Evolutionary conservation across 2,113 vertebrate species (phyloP), one percentile per base, ranked within the genome.

Genomic region (Engystomops pustulosus): DNA sequence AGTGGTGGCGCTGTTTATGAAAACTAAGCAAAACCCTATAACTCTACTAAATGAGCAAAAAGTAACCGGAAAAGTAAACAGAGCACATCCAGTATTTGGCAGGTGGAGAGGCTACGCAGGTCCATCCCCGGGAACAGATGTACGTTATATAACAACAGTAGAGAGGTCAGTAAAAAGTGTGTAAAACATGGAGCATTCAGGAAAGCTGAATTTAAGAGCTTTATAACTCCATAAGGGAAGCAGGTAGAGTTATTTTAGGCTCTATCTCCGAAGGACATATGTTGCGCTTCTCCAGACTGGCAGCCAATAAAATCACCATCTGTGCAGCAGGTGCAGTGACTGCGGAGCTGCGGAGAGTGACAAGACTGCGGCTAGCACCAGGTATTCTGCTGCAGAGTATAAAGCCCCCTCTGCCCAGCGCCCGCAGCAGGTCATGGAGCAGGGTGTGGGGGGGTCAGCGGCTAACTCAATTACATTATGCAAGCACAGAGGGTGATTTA

Each of bases 221-320:
- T 55, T 60, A 41, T 38, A 60, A 41, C 53, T 58, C 75, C 75
- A 78, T 41, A 38, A 58, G 53, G 75, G 53, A 60, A 60, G 32
- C 51, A 78, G 75, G 53, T 78, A 78, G 25, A 78, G 51, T 60
- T 78, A 38, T 78, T 78, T 41, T 55, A 78, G 51, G 51, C 75
- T 58, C 51, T 25, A 27, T 78, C 75, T 78, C 75, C 38, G 51
- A 78, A 58, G 75, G 75, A 78, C 75, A 78, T 78, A 78, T 78
- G 75, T 78, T 78, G 41, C 12, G 32, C 36, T 78, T 78, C 75
- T 41, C 51, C 75, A 60, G 75, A 78, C 51, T 78, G 53, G 75
- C 75, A 78, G 75, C 51, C 51, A 78, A 58, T 78, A 78, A 78
- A 78, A 41, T 27, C 75, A 25, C 75, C 75, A 78, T 78, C 75